Conservation (phyloP, 2,797 vertebrate species). For the Eurystomus glaucurus region DNA sequence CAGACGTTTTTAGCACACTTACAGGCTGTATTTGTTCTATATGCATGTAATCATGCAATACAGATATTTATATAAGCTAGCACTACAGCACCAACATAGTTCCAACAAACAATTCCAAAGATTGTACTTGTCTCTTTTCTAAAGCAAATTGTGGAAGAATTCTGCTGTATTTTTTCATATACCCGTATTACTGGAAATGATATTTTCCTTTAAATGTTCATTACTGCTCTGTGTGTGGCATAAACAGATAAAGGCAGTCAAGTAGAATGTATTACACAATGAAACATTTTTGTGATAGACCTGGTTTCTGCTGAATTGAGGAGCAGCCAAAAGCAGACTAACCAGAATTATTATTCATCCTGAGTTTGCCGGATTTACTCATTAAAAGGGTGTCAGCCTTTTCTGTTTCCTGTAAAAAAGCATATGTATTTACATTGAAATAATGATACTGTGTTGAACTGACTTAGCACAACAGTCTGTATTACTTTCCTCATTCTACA, state of each 20-base stretch:
- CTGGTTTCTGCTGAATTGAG: slow-evolving; percentile 42
- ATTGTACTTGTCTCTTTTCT: background rate
- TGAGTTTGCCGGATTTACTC: slow-evolving; percentile 34
- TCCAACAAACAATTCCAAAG: background rate
- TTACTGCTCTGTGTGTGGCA: slow-evolving; percentile 67
- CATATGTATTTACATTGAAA: background rate
- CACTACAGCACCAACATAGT: background rate
- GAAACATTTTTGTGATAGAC: slow-evolving; percentile 35
- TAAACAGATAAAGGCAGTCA: slow-evolving; percentile 46
- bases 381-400: background rate
- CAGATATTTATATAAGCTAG: background rate
- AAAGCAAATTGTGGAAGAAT: background rate
- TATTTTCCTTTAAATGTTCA: slow-evolving; percentile 31
- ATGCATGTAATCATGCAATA: background rate
- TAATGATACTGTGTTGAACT: background rate
- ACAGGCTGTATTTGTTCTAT: background rate
- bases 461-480: background rate
- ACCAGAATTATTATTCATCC: background rate
- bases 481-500: background rate
- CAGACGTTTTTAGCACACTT: background rate
- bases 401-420: background rate
- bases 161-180: background rate
- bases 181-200: background rate
- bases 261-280: slow-evolving; percentile 51
- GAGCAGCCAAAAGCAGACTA: slow-evolving; percentile 56